phyloP scores from a whole-genome alignment of 1,140 invertebrate genomes.

The Cotesia typhae region DNA sequence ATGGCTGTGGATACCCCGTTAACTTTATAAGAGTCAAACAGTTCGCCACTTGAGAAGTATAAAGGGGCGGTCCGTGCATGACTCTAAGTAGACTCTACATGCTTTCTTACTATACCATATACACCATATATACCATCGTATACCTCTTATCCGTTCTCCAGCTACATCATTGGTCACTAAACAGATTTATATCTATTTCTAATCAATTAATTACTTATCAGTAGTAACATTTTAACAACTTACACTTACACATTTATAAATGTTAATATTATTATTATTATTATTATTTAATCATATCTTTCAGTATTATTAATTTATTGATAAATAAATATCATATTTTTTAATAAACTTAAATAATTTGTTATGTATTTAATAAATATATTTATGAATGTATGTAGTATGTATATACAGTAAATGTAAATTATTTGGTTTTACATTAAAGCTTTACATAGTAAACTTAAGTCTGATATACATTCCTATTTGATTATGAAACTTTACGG shows the following conservation, averaged over 20 bases:
- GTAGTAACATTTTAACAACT: too few relatives aligned
- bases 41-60: background rate
- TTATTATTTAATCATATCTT: too few relatives aligned
- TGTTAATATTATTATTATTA: too few relatives aligned
- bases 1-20: constrained; percentile 41
- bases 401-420: background rate
- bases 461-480: constrained; percentile 9
- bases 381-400: background rate
- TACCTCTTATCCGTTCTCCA: constrained; percentile 48
- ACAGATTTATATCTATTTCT: background rate
- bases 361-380: background rate
- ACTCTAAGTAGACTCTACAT: constrained; percentile 45
- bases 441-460: background rate
- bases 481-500: constrained; percentile 20
- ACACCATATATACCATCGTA: too few relatives aligned
- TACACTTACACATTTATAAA: too few relatives aligned
- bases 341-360: background rate
- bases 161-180: constrained; percentile 25
- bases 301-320: background rate
- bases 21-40: constrained; percentile 7
- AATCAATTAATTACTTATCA: too few relatives aligned
- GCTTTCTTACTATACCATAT: constrained; percentile 30
- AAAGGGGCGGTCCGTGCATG: constrained; percentile 50
- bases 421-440: constrained; percentile 15
- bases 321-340: background rate